Base-by-base conservation (phyloP, 2,888 invertebrate species). In the Merodon equestris region DNA sequence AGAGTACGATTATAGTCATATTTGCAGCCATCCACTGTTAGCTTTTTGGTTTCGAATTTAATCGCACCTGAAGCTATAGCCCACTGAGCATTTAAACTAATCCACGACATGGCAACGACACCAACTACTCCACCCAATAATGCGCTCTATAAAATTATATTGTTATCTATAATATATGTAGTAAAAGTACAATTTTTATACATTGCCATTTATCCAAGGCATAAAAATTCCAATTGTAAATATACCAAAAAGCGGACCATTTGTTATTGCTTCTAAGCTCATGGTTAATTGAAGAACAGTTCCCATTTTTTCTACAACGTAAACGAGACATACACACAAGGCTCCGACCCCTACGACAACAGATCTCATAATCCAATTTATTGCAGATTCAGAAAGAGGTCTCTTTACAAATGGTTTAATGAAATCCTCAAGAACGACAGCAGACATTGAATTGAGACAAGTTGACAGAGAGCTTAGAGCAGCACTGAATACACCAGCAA, bases 401-500 rank as follows among this genome's bases (percentile, higher is more conserved):
- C 89, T 89, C 71, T 90, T 91, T 47, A 89, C 90, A 84, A 91
- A 92, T 0, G 92, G 91, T 84, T 92, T 92, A 40, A 94, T 91
- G 81, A 94, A 92, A 85, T 95, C 95, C 86, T 94, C 93, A 47
- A 94, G 86, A 0, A 94, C 92, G 0, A 94, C 94, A 0, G 95
- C 94, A 0, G 94, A 92, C 91, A 95, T 92, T 0, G 94, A 94
- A 86, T 95, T 95, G 34, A 95, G 88, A 71, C 94, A 94, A 13
- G 94, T 94, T 15, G 94, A 94, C 17, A 95, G 88, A 0, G 95
- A 94, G 85, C 94, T 94, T 5, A 97, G 89, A 9, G 97, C 95
- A 14, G 96, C 97, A 89, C 96, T 96, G 84, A 97, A 97, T 1
- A 97, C 94, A 36, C 96, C 96, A 27, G 97, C 95, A 0, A 97